Base-by-base conservation (phyloP, 2,797 vertebrate species). In the Gymnopithys bicolor region DNA sequence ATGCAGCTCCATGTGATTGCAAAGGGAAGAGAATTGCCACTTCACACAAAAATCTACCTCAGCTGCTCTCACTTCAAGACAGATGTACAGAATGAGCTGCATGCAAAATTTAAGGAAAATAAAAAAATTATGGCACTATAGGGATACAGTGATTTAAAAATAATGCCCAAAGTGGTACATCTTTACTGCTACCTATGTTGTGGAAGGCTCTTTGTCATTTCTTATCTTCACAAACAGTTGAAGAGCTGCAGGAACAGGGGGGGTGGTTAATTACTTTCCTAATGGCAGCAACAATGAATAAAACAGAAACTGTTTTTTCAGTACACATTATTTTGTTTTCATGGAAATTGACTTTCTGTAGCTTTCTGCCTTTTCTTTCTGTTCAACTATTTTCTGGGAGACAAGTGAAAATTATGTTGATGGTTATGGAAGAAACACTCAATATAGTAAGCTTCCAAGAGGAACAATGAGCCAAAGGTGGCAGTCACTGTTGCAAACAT, bases 61-160 rank as follows among this genome's bases (percentile, higher is more conserved):
- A 66, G n/a, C 71, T 94, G 56, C 22, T 68, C 53, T 48, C 51
- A 11, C 9, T 77, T 90, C 0, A 1, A 68, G 28, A 53, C 67
- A 92, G 67, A 91, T 92, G 59, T 63, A n/a, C 15, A 22, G 35
- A 91, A 83, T 1, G 14, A 70, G 22, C 46, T 76, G 24, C 56
- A 87, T 88, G 23, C 32, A 95, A 91, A 90, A 79, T 82, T 94
- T 68, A 94, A 78, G 33, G 62, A 93, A 89, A 85, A 53, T 45
- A 41, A 92, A 81, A 33, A 75, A 70, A 74, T 89, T 39, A 33
- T 35, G 4, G 5, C 13, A 7, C 13, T 58, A 3, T 63, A 73
- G 60, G 22, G 70, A 75, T 58, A 63, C 12, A 69, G 21, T 55
- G 10, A 78, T 75, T 91, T 82, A 68, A 89, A 92, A 78, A 85